These are phyloP conservation scores for Crenichthys baileyi DNA, from an alignment of 2,797 vertebrate genomes.

Conservation along the genomic window DNA sequence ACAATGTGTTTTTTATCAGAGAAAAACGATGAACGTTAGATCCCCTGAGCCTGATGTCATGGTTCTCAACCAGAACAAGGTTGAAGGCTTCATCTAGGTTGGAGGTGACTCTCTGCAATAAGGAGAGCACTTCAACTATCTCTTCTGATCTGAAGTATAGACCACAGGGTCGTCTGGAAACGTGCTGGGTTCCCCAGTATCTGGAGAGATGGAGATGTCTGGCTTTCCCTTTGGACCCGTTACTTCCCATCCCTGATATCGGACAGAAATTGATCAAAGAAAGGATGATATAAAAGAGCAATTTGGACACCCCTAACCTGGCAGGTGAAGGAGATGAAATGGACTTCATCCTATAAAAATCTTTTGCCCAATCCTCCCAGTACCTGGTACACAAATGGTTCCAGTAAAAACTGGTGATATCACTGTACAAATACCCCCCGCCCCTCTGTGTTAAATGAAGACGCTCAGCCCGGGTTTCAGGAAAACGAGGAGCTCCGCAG, in stretches of 20 bases:
- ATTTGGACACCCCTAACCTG: neutral
- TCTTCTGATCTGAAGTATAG: neutral
- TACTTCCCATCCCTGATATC: neutral
- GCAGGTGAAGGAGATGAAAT: neutral
- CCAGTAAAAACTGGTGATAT: neutral
- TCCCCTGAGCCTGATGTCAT: neutral
- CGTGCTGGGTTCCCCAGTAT: neutral
- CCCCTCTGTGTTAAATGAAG: conserved; percentile 2
- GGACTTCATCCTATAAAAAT: neutral
- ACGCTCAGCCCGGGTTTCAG: conserved; percentile 16
- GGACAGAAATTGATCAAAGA: too few relatives aligned
- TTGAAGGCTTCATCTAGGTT: neutral
- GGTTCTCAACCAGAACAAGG: neutral
- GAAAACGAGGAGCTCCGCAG: conserved; percentile 40
- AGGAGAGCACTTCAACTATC: neutral
- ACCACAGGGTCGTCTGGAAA: neutral
- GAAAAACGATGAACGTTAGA: neutral
- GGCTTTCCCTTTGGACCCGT: neutral
- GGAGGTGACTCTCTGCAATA: too few relatives aligned
- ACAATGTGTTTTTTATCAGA: neutral
- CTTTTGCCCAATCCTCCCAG: neutral
- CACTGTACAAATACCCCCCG: neutral
- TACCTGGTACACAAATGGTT: neutral
- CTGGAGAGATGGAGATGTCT: neutral
- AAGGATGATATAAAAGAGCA: too few relatives aligned